Conservation (phyloP, 1,140 invertebrate genomes). For the Pseudomyrmex pallidus region DNA sequence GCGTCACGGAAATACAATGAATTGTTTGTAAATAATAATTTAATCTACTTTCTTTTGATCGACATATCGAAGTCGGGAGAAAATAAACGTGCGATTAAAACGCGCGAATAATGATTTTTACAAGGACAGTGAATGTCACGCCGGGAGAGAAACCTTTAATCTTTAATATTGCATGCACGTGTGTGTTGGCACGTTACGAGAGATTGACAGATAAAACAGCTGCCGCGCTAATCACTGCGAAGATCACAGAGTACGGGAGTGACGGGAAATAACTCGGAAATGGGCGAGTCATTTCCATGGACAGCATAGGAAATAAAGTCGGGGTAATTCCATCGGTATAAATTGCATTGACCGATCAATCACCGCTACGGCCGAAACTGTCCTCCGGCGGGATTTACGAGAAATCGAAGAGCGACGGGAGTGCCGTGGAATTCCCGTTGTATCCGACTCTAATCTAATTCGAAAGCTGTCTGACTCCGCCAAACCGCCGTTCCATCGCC, state of each 20-base stretch:
- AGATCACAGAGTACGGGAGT: background rate
- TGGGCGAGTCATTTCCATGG: background rate
- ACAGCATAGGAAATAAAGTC: conserved; percentile 29
- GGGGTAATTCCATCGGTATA: conserved; percentile 36
- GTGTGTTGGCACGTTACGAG: background rate
- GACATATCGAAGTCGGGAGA: too few species aligned
- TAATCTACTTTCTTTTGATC: too few species aligned
- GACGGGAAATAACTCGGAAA: background rate
- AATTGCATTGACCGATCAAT: conserved; percentile 68
- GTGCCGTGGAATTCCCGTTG: background rate
- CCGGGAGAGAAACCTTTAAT: too few species aligned
- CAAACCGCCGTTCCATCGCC: conserved; percentile 31
- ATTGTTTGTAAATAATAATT: too few species aligned
- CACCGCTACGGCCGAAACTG: conserved; percentile 53
- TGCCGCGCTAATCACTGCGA: background rate
- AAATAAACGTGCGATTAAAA: too few species aligned
- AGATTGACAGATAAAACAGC: background rate
- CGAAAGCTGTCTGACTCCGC: conserved; percentile 74
- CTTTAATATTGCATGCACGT: background rate
- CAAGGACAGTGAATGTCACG: too few species aligned
- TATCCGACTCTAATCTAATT: conserved; percentile 69
- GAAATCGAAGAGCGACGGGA: conserved; percentile 54
- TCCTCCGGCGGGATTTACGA: conserved; percentile 14
- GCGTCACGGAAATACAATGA: too few species aligned
- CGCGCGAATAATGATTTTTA: too few species aligned